These are phyloP conservation scores for Apotomis betuletana DNA, from an alignment of 2,888 invertebrate genomes.

Conservation along the genomic window DNA sequence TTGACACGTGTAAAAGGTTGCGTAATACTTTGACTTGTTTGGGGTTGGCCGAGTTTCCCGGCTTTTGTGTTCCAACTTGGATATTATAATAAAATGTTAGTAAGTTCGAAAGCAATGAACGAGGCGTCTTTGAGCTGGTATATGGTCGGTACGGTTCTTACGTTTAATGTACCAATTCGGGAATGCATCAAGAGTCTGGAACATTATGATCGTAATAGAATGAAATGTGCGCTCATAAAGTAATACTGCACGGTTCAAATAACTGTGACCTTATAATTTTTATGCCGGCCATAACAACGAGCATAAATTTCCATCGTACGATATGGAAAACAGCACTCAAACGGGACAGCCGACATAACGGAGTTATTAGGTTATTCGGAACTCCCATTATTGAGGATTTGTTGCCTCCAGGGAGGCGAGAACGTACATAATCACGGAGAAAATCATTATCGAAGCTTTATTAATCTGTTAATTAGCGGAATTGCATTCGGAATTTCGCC, in stretches of 20 bases:
- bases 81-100: not conserved
- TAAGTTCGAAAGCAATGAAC: not conserved
- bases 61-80: not conserved
- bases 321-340: conserved; percentile 38
- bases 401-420: conserved; percentile 23
- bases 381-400: conserved; percentile 26
- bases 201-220: conserved; percentile 31
- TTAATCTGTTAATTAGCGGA: conserved; percentile 57
- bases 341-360: conserved; percentile 31
- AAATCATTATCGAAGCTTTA: conserved; percentile 38
- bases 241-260: conserved; percentile 27
- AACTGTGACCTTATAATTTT: conserved; percentile 42
- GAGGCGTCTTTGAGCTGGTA: not conserved
- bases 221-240: conserved; percentile 39
- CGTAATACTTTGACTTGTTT: conserved; percentile 5
- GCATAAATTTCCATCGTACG: conserved; percentile 38
- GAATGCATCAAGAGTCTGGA: conserved; percentile 29
- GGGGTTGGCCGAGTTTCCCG: not conserved
- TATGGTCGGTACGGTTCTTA: not conserved
- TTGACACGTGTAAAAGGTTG: conserved; percentile 24
- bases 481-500: conserved; percentile 55
- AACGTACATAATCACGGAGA: conserved; percentile 20
- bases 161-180: conserved; percentile 24
- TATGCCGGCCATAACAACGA: conserved; percentile 35
- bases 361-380: conserved; percentile 32